A percentile compares a stretch with the other conserved stretches of the same genome.
Conservation (phyloP, 2,888 invertebrate species). For the Macrosoma leucophasiata region DNA sequence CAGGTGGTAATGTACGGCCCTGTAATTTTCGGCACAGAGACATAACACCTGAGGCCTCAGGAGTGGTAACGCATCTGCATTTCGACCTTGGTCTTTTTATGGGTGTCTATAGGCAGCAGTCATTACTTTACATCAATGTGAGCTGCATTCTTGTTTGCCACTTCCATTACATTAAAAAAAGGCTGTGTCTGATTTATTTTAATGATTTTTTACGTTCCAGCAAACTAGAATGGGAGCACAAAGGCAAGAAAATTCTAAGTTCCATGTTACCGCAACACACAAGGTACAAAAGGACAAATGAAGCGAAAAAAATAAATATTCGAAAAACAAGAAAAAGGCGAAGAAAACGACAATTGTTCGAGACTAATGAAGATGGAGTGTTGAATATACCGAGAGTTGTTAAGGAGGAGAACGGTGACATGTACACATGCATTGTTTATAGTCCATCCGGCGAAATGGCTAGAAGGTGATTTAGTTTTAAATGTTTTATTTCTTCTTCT, state of each 20-base stretch:
- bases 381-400: constrained; percentile 76
- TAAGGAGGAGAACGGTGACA: constrained; percentile 82
- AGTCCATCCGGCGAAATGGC: constrained; percentile 86
- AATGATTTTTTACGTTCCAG: constrained; percentile 30
- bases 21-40: too few relatives aligned
- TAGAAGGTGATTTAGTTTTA: constrained; percentile 68
- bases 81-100: too few relatives aligned
- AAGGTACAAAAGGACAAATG: constrained; percentile 53
- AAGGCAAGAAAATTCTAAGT: constrained; percentile 55
- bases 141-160: too few relatives aligned
- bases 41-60: too few relatives aligned
- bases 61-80: too few relatives aligned
- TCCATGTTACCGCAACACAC: constrained; percentile 49
- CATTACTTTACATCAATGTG: too few relatives aligned
- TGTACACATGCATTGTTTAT: constrained; percentile 87
- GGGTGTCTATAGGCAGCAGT: too few relatives aligned
- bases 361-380: constrained; percentile 69
- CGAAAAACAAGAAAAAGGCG: constrained; percentile 35
- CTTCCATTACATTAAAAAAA: too few relatives aligned
- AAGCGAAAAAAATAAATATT: constrained; percentile 23
- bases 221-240: constrained; percentile 69
- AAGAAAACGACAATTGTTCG: constrained; percentile 52
- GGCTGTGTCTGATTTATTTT: too few relatives aligned
- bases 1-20: too few relatives aligned
- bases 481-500: too few relatives aligned